Percentiles rank a stretch among this genome's conserved stretches.
Evolutionary conservation across 2,113 vertebrate species (phyloP).

Genomic region (Synchiropus splendidus): DNA sequence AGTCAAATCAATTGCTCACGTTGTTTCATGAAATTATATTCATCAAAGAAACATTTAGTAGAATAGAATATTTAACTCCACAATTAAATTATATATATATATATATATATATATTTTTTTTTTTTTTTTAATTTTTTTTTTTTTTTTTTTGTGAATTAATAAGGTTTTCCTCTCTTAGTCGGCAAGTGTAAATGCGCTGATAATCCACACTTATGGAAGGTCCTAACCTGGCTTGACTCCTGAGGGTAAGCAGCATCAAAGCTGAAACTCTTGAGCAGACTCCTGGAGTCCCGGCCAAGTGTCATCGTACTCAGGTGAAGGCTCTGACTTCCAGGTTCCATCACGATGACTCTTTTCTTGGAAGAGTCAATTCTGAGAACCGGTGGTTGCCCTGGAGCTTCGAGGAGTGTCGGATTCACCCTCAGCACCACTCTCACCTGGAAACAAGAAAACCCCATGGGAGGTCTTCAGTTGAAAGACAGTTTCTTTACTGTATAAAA

Average conservation of each 20-base stretch:
- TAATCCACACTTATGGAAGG: too few relatives aligned
- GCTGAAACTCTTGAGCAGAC: slow-evolving; percentile 41
- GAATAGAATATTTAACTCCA: too few relatives aligned
- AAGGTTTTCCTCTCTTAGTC: too few relatives aligned
- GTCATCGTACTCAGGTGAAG: slow-evolving; percentile 20
- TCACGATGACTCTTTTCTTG: slow-evolving; percentile 56
- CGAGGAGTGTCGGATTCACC: slow-evolving; percentile 37
- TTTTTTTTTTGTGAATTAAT: too few relatives aligned
- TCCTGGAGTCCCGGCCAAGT: slow-evolving; percentile 22
- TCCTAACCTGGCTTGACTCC: slow-evolving; percentile 53
- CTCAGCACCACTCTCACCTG: slow-evolving; percentile 65
- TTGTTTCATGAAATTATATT: too few relatives aligned
- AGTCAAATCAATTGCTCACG: too few relatives aligned
- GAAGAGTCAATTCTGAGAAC: slow-evolving; percentile 50
- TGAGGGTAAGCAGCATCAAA: slow-evolving; percentile 47
- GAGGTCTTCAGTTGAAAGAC: too few relatives aligned
- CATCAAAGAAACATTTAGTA: neutral
- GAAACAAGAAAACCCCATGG: neutral
- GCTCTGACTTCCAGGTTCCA: slow-evolving; percentile 43
- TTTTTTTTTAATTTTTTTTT: too few relatives aligned
- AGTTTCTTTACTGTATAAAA: too few relatives aligned
- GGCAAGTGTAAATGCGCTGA: too few relatives aligned
- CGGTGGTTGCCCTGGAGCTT: slow-evolving; percentile 37
- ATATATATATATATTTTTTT: too few relatives aligned
- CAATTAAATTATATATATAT: too few relatives aligned